Base-by-base conservation (phyloP, 1,140 invertebrate species). In the Liolophura sinensis region DNA sequence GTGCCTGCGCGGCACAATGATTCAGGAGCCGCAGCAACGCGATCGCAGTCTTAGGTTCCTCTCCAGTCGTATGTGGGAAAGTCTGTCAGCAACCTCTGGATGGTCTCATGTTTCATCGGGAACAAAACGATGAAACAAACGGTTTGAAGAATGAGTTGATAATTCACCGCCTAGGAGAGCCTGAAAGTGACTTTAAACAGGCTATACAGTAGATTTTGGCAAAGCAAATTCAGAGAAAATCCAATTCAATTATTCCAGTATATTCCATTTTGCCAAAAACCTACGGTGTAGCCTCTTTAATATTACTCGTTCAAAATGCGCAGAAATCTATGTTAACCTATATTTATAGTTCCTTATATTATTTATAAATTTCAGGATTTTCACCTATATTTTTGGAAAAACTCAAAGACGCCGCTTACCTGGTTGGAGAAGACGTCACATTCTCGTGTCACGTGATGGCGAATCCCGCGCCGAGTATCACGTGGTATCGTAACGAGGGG, bases 391-490 rank as follows among this genome's bases (percentile, higher is more conserved):
- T 89, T 71, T 69, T 84, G 18, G 84, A 86, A 63, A 88, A 89
- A 68, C 82, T 89, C 5, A 75, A 80, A 24, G 86, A 88, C 67
- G 86, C 89, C 11, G 91, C 93, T 11, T 92, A 97, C 67, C 87
- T 90, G 40, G 90, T 93, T 62, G 92, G 91, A 18, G 90, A 92
- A 74, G 88, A 89, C 15, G 89, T 92, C 0, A 89, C 92, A 68
- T 85, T 98, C 9, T 88, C 89, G 14, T 97, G 94, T 83, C 90
- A 91, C 59, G 93, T 93, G 3, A 92, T 95, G 7, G 95, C 95
- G 0, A 92, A 93, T 75, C 96, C 96, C 0, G 90, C 91, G 76
- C 95, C 96, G 0, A 85, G 88, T 54, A 90, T 98, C n/a, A 93
- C 96, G 71, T 99, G 97, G 96, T 98, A 82, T 64, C 79, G 84